Base-by-base conservation (phyloP, 2,797 vertebrate genomes). In the Vultur gryphus region DNA sequence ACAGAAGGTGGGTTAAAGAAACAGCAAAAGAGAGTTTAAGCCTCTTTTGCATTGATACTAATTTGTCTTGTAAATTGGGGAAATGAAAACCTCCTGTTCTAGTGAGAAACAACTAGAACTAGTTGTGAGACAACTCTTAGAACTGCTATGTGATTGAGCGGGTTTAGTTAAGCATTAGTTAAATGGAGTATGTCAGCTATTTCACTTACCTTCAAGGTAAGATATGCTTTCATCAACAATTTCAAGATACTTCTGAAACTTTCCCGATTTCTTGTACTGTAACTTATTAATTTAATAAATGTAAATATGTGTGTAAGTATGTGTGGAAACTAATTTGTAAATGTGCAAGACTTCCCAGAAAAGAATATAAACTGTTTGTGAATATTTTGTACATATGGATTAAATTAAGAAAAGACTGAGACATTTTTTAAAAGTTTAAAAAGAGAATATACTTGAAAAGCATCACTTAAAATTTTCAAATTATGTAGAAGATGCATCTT, bases 1-100 rank as follows among this genome's bases (percentile, higher is more conserved):
- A 10, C 99, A 99, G 73, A 99, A 99, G 99, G 99, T 99, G 96
- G 73, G 97, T 91, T 69, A 78, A 39, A 59, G 52, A 70, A 25
- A 26, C 15, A 20, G 41, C 21, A 35, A 41, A 82, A 57, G 13
- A 43, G 37, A 67, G 21, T 17, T 64, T 62, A 84, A 44, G 25
- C 19, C 24, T 76, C 66, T 58, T 71, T 70, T 76, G 31, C 35
- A 48, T 51, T 83, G n/a, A 19, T 77, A 18, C 5, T 69, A 25
- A 78, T 70, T 77, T 73, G 23, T 83, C 64, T 46, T 61, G 8
- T 65, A 85, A 78, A 33, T 2, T 41, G 44, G 17, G 23, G 44
- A 90, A 69, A 55, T 23, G 1, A 61, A 91, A 88, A 55, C 41
- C 11, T 33, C 16, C 21, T 73, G 10, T 79, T 90, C 44, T 66